Conservation (phyloP, 1,140 invertebrate genomes). For the Drosophila sp. region DNA sequence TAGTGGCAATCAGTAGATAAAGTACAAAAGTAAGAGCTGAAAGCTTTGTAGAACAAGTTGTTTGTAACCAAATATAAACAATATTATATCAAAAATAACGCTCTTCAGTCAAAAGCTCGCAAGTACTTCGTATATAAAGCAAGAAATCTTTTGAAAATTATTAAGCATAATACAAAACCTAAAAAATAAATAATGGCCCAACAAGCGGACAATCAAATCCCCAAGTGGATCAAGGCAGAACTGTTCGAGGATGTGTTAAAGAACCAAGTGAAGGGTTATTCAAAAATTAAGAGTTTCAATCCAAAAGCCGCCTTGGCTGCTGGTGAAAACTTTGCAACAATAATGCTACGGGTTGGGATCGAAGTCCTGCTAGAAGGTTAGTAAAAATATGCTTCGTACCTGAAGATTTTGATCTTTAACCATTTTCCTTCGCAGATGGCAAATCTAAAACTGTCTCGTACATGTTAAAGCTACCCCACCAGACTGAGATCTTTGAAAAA, state of each 20-base stretch:
- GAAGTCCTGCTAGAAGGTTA: conserved; percentile 59
- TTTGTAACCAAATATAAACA: too few relatives aligned
- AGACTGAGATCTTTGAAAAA: conserved; percentile 24
- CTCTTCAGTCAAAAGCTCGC: background rate
- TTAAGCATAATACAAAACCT: background rate
- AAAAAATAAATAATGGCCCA: conserved; percentile 38
- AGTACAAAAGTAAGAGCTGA: too few relatives aligned
- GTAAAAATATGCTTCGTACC: background rate
- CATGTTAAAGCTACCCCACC: conserved; percentile 62
- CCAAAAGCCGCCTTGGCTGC: conserved; percentile 28
- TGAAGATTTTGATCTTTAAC: background rate
- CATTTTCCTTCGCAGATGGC: conserved; percentile 43
- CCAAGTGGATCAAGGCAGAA: conserved; percentile 54
- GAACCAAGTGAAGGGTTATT: conserved; percentile 42
- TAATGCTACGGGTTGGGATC: conserved; percentile 54
- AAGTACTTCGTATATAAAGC: background rate
- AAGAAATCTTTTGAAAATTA: background rate
- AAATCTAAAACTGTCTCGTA: conserved; percentile 42
- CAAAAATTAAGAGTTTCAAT: conserved; percentile 58
- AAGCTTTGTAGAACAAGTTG: too few relatives aligned
- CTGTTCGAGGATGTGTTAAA: conserved; percentile 54
- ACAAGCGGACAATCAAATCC: conserved; percentile 26
- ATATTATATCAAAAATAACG: background rate
- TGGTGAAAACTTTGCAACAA: conserved; percentile 63
- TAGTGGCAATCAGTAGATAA: too few relatives aligned